Evolutionary conservation across 2,888 invertebrate species (phyloP), one percentile per base, ranked within the genome.

Genomic region (Drepana falcataria): DNA sequence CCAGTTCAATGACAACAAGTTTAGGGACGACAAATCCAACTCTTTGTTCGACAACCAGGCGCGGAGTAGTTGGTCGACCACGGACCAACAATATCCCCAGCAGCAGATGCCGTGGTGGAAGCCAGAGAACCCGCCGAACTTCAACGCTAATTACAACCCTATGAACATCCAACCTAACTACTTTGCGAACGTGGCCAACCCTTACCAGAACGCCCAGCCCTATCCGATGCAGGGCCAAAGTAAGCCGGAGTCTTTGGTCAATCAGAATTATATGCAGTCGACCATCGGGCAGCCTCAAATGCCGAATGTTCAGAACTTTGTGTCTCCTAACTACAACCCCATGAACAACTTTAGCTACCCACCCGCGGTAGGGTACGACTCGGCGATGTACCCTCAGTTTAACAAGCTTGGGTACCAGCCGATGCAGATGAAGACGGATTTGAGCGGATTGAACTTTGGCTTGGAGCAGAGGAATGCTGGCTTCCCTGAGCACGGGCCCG

Each of bases 321-420:
- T 84, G 0, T 70, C 87, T 0, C 82, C 85, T 0, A 85, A 78
- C 52, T 87, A 84, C 59, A 91, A 83, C 58, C 83, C 85, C 7
- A 83, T 82, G 65, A 89, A 72, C 61, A 85, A 66, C 55, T 87
- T 80, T 61, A 79, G 75, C 9, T 87, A 81, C 61, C 70, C 77
- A 0, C 71, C 83, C 0, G 48, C 80, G 0, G 81, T 83, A 0
- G 74, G 78, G 4, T 90, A 88, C 60, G 90, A 90, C 59, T 77
- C 89, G 0, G 69, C 83, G 0, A 87, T 89, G 89, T 90, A 89
- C 66, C 88, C 89, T 0, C 87, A 87, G 64, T 90, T 89, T 58
- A 71, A 55, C 55, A 86, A 83, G 58, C 53, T 81, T 2, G 68
- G 71, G 1, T 88, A 81, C 63, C 83, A 78, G 55, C 83, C 82